Base-by-base conservation (phyloP, 2,888 invertebrate species). In the Ophion slaviceki region DNA sequence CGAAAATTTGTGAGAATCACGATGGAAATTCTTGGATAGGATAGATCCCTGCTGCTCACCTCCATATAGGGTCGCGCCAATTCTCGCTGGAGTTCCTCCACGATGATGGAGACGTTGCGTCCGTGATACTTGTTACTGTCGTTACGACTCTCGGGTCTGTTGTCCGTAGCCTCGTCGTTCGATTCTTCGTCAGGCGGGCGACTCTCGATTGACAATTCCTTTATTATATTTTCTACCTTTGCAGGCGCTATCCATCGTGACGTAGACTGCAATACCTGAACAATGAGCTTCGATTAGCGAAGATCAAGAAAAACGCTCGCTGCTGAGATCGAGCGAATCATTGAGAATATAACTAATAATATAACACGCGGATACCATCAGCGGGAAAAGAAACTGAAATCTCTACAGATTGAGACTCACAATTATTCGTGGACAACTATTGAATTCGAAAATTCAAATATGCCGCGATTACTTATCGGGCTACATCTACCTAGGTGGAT, bases 21-120 rank as follows among this genome's bases (percentile, higher is more conserved):
- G 32, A 32, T 4, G 32, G 32, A 40, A 5, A 7, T 40, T 40
- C 8, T 40, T 40, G 7, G 40, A 40, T 8, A 7, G 40, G 8
- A 40, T 40, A 8, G 7, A 8, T 40, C 40, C n/a, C n/a, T 57
- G 57, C 57, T 40, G 40, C 84, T 86, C 89, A 93, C 93, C 90
- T 93, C 92, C 86, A 91, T 85, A 45, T 85, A 87, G n/a, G 93
- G 92, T 68, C 91, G 89, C 59, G 92, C 91, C 47, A 97, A 92
- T 92, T 97, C 97, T 88, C 96, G 96, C 92, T 97, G 96, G 86
- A 97, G 94, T 89, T 97, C 97, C 91, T 96, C 96, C 28, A 97
- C 95, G 92, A 97, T 97, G 92, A 97, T 96, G 0, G 97, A 97
- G 64, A 97, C 97, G 93, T 96, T 96, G 45, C 90, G 90, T 28